Evolutionary conservation across 2,888 invertebrate genomes (phyloP), one percentile per base, ranked within the genome.

Genomic region (Hyposoter didymator): DNA sequence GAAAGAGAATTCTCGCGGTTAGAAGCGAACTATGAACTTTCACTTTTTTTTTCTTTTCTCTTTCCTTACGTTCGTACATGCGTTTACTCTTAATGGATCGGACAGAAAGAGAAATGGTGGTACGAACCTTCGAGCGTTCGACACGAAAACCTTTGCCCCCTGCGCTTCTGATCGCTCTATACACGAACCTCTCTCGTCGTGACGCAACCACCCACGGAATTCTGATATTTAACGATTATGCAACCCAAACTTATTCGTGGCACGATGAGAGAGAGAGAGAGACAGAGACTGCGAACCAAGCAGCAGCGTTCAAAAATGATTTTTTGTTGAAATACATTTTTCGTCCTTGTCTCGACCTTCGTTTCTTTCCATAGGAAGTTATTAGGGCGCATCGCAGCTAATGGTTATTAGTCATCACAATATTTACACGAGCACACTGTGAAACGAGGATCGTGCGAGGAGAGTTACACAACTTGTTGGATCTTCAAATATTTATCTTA

Each of bases 181-280:
- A 59, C 45, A 74, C 78, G 67, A 67, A 67, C 22, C 45, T 74
- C 45, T 74, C 39, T 17, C 22, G 5, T 59, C 17, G 39, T 70
- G 78, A 78, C 59, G 78, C 59, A 78, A 78, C 69, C 14, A 28
- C 32, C 43, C 59, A 45, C 49, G 59, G 78, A 78, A 39, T 78
- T 69, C 59, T 70, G 78, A 78, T 78, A 59, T 78, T 78, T 59
- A 78, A 32, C 45, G 28, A 45, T 78, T 78, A 70, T 69, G 78
- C 69, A 70, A 78, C 35, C 35, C 12, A n/a, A 49, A 49, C 59
- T 28, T 32, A 19, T 49, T 49, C 14, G 28, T 35, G 12, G 35
- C 35, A 4, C 19, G 19, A n/a, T 52, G 49, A n/a, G 39, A n/a
- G 39, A 10, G 72, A 52, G n/a, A 17, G 17, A 47, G 39, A 35